Conservation (phyloP, 1,140 invertebrate genomes). For the Anoplolepis gracilipes region DNA sequence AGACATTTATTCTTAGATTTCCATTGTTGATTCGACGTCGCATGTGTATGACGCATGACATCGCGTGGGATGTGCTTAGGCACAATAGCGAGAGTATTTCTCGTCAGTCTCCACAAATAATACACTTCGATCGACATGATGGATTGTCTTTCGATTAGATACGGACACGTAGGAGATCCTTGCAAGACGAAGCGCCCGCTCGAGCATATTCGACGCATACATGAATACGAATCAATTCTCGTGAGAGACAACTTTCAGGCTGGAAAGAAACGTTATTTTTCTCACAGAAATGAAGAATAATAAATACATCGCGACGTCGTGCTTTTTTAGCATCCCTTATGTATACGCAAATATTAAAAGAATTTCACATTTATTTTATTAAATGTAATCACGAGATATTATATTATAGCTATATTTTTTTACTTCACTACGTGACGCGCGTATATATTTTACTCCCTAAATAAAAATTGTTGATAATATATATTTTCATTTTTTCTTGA, state of each 20-base stretch:
- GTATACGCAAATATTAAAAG: neutral
- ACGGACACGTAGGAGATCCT: slow-evolving; percentile 30
- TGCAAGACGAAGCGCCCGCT: slow-evolving; percentile 38
- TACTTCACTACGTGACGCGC: neutral
- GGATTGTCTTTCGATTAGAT: slow-evolving; percentile 62
- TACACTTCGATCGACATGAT: slow-evolving; percentile 49
- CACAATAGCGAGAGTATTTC: slow-evolving; percentile 2
- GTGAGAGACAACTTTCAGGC: slow-evolving; percentile 39
- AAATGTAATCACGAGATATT: neutral
- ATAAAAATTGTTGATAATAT: slow-evolving; percentile 12
- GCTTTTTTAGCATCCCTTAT: slow-evolving; percentile 1
- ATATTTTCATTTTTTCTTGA: slow-evolving; percentile 1
- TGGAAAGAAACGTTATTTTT: neutral
- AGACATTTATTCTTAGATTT: neutral
- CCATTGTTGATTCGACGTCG: neutral
- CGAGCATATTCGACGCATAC: slow-evolving; percentile 57
- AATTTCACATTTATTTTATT: neutral
- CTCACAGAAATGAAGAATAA: neutral
- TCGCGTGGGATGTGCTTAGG: neutral
- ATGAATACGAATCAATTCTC: slow-evolving; percentile 55
- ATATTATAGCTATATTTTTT: neutral
- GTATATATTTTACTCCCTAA: neutral
- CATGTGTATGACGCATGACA: slow-evolving; percentile 4
- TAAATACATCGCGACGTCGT: neutral
- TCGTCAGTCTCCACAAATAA: slow-evolving; percentile 26